Percentiles rank a stretch among this genome's conserved stretches.
Conservation (phyloP, 2,113 vertebrate species). For the Nothocercus nigrocapillus region DNA sequence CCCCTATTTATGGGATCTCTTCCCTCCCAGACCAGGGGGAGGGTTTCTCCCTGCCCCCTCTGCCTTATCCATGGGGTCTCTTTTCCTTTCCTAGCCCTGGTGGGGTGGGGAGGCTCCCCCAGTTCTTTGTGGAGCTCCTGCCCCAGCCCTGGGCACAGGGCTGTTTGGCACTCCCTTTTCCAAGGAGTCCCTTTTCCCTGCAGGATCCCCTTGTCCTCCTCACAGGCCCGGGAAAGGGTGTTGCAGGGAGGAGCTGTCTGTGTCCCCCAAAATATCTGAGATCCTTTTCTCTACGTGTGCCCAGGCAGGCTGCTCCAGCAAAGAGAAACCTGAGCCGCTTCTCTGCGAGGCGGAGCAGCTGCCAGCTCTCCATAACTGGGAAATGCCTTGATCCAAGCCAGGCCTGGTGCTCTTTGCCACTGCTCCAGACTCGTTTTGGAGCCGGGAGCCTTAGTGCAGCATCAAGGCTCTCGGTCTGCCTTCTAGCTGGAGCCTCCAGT, state of each 20-base stretch:
- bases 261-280: too few species aligned
- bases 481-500: background rate
- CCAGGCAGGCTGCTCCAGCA: accelerated
- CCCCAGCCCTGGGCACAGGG: too few species aligned
- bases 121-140: background rate
- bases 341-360: background rate
- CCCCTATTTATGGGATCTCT: accelerated
- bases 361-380: background rate
- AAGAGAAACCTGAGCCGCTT: background rate
- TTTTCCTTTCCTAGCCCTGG: too few species aligned
- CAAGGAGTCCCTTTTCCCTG: background rate
- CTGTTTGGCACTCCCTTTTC: background rate
- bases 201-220: accelerated
- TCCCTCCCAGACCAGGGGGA: accelerated
- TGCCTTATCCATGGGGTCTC: too few species aligned
- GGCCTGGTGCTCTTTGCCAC: background rate
- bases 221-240: background rate
- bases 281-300: background rate
- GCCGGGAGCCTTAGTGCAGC: background rate
- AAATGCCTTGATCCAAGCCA: background rate
- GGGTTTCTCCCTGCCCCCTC: accelerated
- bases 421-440: background rate
- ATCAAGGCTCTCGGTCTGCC: background rate
- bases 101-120: too few species aligned
- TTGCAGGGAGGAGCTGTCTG: background rate